A percentile compares a stretch with the other conserved stretches of the same genome.
Evolutionary conservation across 1,140 invertebrate species (phyloP).

Genomic region (Lepidostoma basale): DNA sequence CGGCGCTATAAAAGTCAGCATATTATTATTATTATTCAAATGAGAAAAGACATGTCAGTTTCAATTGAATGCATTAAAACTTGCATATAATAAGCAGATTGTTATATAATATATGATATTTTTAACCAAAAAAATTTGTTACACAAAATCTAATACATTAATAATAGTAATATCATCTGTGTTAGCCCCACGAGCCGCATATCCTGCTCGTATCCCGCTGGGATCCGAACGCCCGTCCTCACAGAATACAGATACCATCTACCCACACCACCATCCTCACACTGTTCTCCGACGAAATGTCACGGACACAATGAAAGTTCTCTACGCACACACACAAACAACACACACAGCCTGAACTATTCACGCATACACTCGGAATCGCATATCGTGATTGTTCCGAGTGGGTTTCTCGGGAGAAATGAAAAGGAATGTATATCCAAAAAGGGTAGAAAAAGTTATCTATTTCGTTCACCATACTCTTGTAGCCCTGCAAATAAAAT

Average conservation of each 20-base stretch:
- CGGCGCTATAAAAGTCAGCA: no score
- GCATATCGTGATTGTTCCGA: slow-evolving; percentile 18
- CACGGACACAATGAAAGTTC: neutral
- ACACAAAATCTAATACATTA: neutral
- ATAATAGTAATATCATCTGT: neutral
- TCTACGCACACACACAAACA: neutral
- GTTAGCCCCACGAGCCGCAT: slow-evolving; percentile 8
- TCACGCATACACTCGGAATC: neutral
- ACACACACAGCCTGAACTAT: neutral
- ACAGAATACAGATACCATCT: slow-evolving; percentile 8
- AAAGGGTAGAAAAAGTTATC: no score
- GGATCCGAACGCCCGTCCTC: slow-evolving; percentile 4
- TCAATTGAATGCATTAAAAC: no score
- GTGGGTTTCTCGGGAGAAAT: neutral
- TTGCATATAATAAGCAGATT: no score
- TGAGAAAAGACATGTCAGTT: no score
- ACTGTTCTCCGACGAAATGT: neutral
- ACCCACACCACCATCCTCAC: slow-evolving; percentile 8
- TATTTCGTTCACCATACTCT: no score
- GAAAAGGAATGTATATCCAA: neutral
- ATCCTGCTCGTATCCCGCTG: slow-evolving; percentile 30
- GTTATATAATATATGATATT: no score
- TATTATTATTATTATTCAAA: no score
- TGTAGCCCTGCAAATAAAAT: neutral
- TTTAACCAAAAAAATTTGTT: no score